Base-by-base conservation (phyloP, 1,140 invertebrate genomes). In the Vollenhovia emeryi region DNA sequence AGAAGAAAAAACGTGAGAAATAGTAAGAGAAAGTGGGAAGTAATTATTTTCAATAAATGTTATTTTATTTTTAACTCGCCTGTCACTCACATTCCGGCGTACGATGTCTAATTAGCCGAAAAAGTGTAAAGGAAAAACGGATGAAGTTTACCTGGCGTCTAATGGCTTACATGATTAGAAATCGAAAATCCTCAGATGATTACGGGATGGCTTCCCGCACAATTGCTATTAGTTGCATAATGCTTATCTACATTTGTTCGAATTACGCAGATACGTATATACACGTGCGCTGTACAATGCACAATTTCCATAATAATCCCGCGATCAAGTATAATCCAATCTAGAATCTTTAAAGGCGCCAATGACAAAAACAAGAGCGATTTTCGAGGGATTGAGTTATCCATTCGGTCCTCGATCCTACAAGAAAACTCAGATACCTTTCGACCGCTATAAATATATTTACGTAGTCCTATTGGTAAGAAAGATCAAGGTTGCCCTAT, bases 161-260 rank as follows among this genome's bases (percentile, higher is more conserved):
- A 74, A 75, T 71, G 79, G 79, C 45, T 69, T 82, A 86, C 7
- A 64, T 79, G 66, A 48, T 83, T 68, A 62, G 86, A 55, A 89
- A 33, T 50, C 57, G 48, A 33, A 33, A 84, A 88, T 27, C 21
- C 18, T 45, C 40, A 9, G 57, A 36, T 71, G 27, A 62, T 78
- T 57, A 27, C 45, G 59, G 50, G 75, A 89, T 66, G 52, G 40
- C 59, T 21, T 30, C 27, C 48, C 66, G 30, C 8, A 36, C 57
- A 80, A 69, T 82, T n/a, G 69, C 84, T 87, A 87, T 80, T 87
- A 90, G 83, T 74, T 55, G 55, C 74, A 88, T 76, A 52, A 89
- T 88, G 79, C 62, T 90, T 90, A 90, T 90, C 89, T 90, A 90
- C 86, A 90, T 88, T 66, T 84, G 74, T 75, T 90, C 74, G 75